Conservation (phyloP, 2,797 vertebrate genomes). For the Ambastaia sidthimunki region DNA sequence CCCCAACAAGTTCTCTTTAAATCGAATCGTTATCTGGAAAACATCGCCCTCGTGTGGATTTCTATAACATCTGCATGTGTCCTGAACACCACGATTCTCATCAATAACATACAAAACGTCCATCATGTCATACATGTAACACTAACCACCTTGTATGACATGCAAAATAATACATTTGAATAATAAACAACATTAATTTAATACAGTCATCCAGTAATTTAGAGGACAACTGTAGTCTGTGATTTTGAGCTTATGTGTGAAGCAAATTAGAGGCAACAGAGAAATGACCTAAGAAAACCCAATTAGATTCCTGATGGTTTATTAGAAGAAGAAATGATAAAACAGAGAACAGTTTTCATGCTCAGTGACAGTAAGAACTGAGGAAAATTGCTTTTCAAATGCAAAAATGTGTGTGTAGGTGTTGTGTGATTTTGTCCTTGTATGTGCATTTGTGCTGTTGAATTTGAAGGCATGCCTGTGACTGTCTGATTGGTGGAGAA, state of each 20-base stretch:
- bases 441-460: conserved; percentile 40
- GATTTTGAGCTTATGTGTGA: background rate
- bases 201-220: background rate
- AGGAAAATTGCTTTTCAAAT: conserved; percentile 72
- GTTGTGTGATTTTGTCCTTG: conserved; percentile 28
- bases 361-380: conserved; percentile 76
- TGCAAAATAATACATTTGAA: background rate
- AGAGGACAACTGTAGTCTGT: background rate
- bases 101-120: background rate
- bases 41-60: conserved; percentile 41
- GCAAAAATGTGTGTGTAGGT: conserved; percentile 53
- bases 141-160: background rate
- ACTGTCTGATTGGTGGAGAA: conserved; percentile 68
- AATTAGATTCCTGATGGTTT: conserved; percentile 76
- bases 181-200: background rate
- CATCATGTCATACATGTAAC: background rate
- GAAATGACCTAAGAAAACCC: conserved; percentile 20
- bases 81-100: background rate
- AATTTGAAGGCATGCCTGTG: conserved; percentile 56
- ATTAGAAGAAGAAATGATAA: conserved; percentile 83
- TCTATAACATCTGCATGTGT: background rate
- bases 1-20: background rate
- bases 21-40: background rate
- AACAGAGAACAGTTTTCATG: conserved; percentile 81
- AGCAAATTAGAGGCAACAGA: no score